Conservation (phyloP, 2,888 invertebrate species). For the Brachyopa scutellaris region DNA sequence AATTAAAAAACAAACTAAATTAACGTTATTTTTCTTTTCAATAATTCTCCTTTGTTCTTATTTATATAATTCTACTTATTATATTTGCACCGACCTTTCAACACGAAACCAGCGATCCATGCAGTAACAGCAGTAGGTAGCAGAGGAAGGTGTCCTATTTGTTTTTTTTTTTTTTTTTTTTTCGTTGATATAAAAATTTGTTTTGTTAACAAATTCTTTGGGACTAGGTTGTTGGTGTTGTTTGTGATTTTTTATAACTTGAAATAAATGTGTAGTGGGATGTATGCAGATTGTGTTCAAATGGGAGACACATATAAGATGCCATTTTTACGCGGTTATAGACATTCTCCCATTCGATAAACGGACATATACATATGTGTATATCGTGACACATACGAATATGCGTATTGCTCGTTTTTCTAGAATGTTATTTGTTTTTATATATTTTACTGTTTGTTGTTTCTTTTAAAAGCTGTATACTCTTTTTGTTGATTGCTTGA, state of each 20-base stretch:
- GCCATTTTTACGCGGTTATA: constrained; percentile 9
- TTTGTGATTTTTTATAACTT: constrained; percentile 27
- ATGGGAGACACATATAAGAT: constrained; percentile 11
- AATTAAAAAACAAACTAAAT: constrained; percentile 47
- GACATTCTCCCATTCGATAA: constrained; percentile 39
- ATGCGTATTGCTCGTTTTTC: constrained; percentile 12
- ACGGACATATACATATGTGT: constrained; percentile 17
- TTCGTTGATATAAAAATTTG: constrained; percentile 1
- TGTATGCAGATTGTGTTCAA: constrained; percentile 22
- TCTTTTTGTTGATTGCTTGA: constrained; percentile 68
- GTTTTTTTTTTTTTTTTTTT: background rate
- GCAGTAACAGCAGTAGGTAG: constrained; percentile 26
- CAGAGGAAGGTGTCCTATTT: constrained; percentile 3
- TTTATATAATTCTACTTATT: constrained; percentile 29
- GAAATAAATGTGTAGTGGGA: constrained; percentile 33
- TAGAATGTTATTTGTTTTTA: constrained; percentile 24
- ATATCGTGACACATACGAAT: constrained; percentile 47
- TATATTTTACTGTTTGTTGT: constrained; percentile 57
- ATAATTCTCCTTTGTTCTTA: constrained; percentile 18
- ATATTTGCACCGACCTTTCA: constrained; percentile 50
- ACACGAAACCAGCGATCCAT: constrained; percentile 34
- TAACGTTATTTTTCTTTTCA: constrained; percentile 12
- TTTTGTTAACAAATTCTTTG: constrained; percentile 45
- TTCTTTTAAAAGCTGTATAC: constrained; percentile 63
- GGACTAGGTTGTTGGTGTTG: constrained; percentile 49